These are phyloP conservation scores for Pangasius krempfi DNA, from an alignment of 2,797 vertebrate genomes.

Conservation along the genomic window DNA sequence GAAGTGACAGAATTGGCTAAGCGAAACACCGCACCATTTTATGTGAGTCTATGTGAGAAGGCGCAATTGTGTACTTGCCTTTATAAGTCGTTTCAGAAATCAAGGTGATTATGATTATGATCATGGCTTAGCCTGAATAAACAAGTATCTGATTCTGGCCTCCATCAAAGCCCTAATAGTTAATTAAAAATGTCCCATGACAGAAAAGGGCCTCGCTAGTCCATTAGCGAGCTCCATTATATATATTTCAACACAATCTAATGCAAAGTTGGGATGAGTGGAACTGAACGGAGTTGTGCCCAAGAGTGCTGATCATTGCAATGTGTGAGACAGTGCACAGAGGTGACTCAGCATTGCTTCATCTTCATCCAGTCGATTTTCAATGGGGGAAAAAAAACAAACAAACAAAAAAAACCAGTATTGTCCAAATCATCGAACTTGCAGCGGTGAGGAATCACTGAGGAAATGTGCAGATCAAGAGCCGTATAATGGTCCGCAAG, in stretches of 20 bases:
- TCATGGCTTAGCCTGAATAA: slow-evolving; percentile 12
- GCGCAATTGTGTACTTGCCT: not conserved
- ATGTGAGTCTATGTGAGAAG: not conserved
- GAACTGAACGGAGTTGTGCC: not conserved
- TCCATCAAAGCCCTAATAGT: not conserved
- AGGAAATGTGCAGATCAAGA: not conserved
- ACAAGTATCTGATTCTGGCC: not conserved
- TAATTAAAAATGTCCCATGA: slow-evolving; percentile 1
- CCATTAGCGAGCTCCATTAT: not conserved
- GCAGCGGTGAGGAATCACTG: not conserved
- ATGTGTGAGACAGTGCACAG: not conserved
- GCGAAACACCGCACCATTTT: not conserved
- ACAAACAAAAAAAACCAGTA: too few species aligned
- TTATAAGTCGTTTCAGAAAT: not conserved
- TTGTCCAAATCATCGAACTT: not conserved
- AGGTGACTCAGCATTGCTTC: not conserved
- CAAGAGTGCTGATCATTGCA: not conserved
- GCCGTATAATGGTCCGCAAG: not conserved
- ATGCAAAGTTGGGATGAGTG: not conserved
- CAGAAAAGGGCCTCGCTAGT: not conserved
- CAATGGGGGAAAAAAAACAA: not conserved
- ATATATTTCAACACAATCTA: not conserved
- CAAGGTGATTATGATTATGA: not conserved
- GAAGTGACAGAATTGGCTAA: not conserved
- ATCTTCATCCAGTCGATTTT: not conserved